A percentile compares a stretch with the other conserved stretches of the same genome.
Conservation (phyloP, 2,888 invertebrate genomes). For the Xanthia togata region DNA sequence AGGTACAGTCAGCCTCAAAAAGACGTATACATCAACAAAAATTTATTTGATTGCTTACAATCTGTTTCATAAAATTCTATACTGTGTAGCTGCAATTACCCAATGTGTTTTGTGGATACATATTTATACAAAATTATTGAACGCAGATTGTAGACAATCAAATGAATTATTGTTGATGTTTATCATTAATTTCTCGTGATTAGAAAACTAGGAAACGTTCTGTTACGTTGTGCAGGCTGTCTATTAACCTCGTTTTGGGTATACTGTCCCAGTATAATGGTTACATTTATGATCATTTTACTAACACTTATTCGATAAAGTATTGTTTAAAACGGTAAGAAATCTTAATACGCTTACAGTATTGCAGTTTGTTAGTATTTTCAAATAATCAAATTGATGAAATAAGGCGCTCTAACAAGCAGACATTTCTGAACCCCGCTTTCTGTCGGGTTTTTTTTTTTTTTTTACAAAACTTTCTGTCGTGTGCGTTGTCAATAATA, state of each 20-base stretch:
- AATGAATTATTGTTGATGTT: not conserved
- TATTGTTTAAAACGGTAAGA: not conserved
- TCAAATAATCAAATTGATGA: not conserved
- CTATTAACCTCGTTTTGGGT: not conserved
- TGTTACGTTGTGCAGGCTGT: not conserved
- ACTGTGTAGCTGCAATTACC: not conserved
- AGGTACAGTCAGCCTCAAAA: not conserved
- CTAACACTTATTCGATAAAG: not conserved
- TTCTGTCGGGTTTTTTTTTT: too few relatives aligned
- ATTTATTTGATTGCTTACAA: not conserved
- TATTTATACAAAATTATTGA: not conserved
- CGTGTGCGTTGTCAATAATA: not conserved
- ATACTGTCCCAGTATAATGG: not conserved
- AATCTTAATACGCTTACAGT: not conserved
- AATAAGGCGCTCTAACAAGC: not conserved
- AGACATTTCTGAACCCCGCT: not conserved
- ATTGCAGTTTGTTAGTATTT: not conserved
- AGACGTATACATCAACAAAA: not conserved
- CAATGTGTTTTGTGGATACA: not conserved
- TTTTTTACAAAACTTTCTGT: not conserved
- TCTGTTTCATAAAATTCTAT: not conserved
- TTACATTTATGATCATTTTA: not conserved
- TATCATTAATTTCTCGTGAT: not conserved
- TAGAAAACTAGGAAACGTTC: not conserved
- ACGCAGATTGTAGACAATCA: not conserved